Base-by-base conservation (phyloP, 2,113 vertebrate species). In the Acrocephalus kingi region DNA sequence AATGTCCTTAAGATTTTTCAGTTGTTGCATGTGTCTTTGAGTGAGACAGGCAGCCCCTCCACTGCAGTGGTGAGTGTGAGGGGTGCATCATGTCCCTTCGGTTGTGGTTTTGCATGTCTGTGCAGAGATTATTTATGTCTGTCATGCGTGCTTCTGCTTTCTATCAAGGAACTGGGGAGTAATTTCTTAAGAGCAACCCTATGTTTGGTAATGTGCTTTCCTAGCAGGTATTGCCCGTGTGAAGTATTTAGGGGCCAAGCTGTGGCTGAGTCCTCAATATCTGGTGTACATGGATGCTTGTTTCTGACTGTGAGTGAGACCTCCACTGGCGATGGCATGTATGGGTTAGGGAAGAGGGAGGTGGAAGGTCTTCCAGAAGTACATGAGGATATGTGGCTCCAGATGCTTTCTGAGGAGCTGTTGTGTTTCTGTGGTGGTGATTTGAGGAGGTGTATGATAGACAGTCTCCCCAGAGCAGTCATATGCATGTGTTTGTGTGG, bases 1-100 rank as follows among this genome's bases (percentile, higher is more conserved):
- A 33, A 5, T 14, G 62, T 72, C 76, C 37, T 66, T 20, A 69
- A 93, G 49, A 89, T 90, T 87, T 85, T 89, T 73, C 80, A 93
- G 93, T 54, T 92, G 92, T 95, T 92, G 86, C 49, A 49, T 64
- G 27, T 0, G 2, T 55, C 23, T 56, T 71, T 11, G 18, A 69
- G 77, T 11, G 67, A 95, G 68, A 49, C 25, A 31, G 64, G 30
- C 46, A 55, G 39, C 41, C n/a, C 35, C 56, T 93, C 46, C 37
- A 12, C 41, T 55, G 66, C 67, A 74, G 61, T 3, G 56, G 54
- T 89, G 87, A 90, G 75, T 37, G 75, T 3, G 4, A 84, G 73
- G n/a, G 48, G 31, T 45, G 33, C 35, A 15, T 11, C 0, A 0
- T 21, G 45, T 58, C 74, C 67, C n/a, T 76, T 31, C 31, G 28